phyloP scores from a whole-genome alignment of 2,113 vertebrate genomes.

The Rutilus rutilus region DNA sequence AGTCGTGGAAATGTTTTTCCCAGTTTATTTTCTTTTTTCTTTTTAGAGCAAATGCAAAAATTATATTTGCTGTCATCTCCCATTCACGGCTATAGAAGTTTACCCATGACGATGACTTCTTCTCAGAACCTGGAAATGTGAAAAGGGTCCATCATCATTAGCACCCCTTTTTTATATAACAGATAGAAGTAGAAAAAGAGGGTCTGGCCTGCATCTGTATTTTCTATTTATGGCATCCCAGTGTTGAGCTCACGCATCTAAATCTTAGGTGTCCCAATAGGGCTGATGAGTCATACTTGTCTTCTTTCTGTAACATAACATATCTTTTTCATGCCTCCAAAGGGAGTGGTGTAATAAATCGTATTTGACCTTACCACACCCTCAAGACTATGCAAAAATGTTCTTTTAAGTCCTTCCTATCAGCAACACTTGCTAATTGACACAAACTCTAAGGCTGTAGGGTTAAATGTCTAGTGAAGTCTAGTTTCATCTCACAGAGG shows the following conservation, averaged over 20 bases:
- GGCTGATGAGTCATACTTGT: constrained; percentile 21
- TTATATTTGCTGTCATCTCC: too few relatives aligned
- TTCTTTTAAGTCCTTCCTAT: neutral
- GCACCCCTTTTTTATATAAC: neutral
- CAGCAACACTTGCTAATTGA: neutral
- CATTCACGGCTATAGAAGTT: too few relatives aligned
- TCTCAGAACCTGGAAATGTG: too few relatives aligned
- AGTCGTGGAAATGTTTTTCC: too few relatives aligned
- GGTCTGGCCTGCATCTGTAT: neutral
- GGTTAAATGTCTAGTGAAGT: neutral
- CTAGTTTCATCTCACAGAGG: neutral
- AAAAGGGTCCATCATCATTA: neutral
- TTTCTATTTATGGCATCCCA: neutral
- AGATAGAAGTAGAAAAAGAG: neutral
- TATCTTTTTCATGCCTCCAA: constrained; percentile 63
- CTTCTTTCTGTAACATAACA: constrained; percentile 59
- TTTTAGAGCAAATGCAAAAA: too few relatives aligned
- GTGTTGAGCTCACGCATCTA: neutral
- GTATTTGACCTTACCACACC: constrained; percentile 55
- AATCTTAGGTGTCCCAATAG: neutral
- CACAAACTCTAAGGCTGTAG: neutral
- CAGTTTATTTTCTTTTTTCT: too few relatives aligned
- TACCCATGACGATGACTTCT: too few relatives aligned
- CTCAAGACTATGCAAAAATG: neutral
- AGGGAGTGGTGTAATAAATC: constrained; percentile 61